Conservation (phyloP, 2,797 vertebrate species). For the Sus cebifrons region DNA sequence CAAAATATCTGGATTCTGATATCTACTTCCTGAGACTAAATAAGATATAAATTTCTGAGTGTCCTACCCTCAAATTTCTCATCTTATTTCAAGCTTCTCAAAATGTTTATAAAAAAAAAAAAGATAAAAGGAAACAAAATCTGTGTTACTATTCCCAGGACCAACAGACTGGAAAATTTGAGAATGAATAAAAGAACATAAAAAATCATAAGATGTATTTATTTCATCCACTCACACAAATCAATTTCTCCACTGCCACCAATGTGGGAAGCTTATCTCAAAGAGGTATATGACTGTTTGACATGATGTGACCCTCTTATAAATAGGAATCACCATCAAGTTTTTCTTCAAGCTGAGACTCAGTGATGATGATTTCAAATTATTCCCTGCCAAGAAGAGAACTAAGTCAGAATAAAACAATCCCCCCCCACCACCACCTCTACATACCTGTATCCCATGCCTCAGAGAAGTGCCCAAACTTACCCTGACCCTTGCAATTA, state of each 20-base stretch:
- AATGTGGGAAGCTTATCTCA: background rate
- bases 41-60: background rate
- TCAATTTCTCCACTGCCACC: background rate
- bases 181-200: background rate
- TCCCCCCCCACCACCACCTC: background rate
- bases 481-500: background rate
- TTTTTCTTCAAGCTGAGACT: background rate
- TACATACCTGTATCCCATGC: accelerated
- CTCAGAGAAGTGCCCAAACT: background rate
- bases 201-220: background rate
- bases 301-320: background rate
- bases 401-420: background rate
- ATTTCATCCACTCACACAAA: background rate
- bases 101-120: background rate
- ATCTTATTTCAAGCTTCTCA: background rate
- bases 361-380: background rate
- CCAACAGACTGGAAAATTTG: background rate
- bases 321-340: background rate
- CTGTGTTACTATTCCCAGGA: background rate
- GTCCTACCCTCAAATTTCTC: background rate
- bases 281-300: background rate
- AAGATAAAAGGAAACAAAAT: background rate
- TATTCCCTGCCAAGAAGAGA: background rate
- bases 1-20: background rate
- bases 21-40: background rate